Conservation (phyloP, 2,113 vertebrate species). For the Muntiacus muntjak region DNA sequence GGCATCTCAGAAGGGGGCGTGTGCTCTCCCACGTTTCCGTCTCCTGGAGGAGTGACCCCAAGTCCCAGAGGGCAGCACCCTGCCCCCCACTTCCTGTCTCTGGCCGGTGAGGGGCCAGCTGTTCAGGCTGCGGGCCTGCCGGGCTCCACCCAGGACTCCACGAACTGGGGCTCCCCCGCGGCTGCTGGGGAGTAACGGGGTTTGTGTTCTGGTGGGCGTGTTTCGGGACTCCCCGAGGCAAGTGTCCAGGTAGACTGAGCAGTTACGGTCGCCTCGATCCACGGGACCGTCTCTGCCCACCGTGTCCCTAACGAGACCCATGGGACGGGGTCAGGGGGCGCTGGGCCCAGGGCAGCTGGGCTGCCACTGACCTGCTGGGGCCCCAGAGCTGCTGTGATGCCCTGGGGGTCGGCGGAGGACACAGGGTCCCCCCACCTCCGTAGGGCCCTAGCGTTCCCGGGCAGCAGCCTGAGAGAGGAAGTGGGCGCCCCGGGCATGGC, state of each 20-base stretch:
- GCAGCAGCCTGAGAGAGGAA: background rate
- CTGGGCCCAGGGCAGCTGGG: background rate
- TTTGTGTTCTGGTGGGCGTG: background rate
- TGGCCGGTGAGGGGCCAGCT: fast-evolving
- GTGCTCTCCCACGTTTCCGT: background rate
- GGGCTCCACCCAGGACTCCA: fast-evolving
- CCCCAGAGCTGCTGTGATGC: too few species aligned
- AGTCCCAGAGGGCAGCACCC: background rate
- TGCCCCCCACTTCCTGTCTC: background rate
- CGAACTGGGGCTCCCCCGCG: fast-evolving
- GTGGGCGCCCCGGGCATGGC: fast-evolving
- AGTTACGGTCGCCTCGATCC: fast-evolving
- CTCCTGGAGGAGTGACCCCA: background rate
- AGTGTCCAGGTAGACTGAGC: background rate
- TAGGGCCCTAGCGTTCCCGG: background rate
- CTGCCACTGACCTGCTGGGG: background rate
- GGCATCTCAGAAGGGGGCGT: fast-evolving
- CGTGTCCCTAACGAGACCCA: fast-evolving
- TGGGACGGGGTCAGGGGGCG: fast-evolving
- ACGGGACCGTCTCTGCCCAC: fast-evolving
- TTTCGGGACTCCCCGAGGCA: background rate
- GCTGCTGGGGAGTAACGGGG: fast-evolving
- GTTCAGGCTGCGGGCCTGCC: fast-evolving
- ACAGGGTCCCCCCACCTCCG: background rate
- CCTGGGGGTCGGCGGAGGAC: background rate